A percentile compares a stretch with the other conserved stretches of the same genome.
Evolutionary conservation across 2,888 invertebrate species (phyloP).

Genomic region (Esperia sulphurella): DNA sequence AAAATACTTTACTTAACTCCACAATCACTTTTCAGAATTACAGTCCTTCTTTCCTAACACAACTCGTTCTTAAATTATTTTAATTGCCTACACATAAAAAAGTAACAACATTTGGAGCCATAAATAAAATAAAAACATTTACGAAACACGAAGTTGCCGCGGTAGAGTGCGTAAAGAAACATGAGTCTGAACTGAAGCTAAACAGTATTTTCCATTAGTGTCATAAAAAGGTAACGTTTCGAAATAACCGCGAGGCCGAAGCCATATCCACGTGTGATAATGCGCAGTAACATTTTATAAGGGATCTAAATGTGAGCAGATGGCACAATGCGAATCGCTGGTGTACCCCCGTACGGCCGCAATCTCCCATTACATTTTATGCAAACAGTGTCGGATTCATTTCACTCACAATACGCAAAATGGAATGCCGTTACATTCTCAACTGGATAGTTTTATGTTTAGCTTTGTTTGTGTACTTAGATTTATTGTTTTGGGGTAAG

Average conservation of each 20-base stretch:
- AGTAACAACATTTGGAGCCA: neutral
- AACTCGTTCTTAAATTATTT: neutral
- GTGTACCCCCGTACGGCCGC: constrained; percentile 61
- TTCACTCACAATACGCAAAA: constrained; percentile 53
- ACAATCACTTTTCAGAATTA: neutral
- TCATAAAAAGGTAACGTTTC: constrained; percentile 69
- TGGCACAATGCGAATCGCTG: constrained; percentile 70
- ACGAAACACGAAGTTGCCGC: constrained; percentile 1
- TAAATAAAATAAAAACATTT: constrained; percentile 9
- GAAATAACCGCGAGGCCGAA: constrained; percentile 62
- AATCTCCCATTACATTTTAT: constrained; percentile 75
- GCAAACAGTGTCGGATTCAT: constrained; percentile 65
- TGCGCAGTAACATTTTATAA: constrained; percentile 77
- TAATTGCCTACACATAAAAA: neutral
- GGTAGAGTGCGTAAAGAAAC: constrained; percentile 13
- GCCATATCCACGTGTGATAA: constrained; percentile 72
- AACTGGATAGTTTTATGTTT: constrained; percentile 19
- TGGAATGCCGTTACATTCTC: constrained; percentile 17
- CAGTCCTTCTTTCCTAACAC: neutral
- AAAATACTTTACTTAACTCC: no score
- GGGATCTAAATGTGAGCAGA: constrained; percentile 76
- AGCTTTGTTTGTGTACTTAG: neutral
- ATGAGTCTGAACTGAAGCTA: constrained; percentile 38
- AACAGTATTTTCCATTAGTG: constrained; percentile 72
- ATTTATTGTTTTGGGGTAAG: constrained; percentile 1